Evolutionary conservation across 2,797 vertebrate species (phyloP), one percentile per base, ranked within the genome.

Genomic region (Cyprinodon diabolis): DNA sequence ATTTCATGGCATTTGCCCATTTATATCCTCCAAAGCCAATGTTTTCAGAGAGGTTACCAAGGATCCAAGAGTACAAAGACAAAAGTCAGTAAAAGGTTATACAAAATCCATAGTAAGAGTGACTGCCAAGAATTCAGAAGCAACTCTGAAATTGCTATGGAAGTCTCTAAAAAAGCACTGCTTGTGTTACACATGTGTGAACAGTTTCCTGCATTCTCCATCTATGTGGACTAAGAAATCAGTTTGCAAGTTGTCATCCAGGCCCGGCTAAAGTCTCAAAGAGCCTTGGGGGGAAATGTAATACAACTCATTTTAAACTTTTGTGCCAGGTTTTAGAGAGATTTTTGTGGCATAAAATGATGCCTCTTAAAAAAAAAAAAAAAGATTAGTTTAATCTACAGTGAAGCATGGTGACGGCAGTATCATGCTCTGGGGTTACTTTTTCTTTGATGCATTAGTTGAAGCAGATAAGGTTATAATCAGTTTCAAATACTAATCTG

Each of bases 51-150:
- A 23, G 62, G 62, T 47, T 65, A 47, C 62, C 23, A 66, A 47
- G 12, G 40, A 66, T 66, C 62, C n/a, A 2, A 66, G 23, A 45
- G 21, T 66, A 66, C 21, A 23, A 66, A 63, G 58, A 25, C 19
- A 63, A 13, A 21, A 47, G 43, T 66, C 62, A 68, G n/a, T 21
- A 47, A 37, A 66, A 65, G 62, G 62, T 65, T 65, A 23, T 21
- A 65, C 21, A 47, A 66, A 66, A 66, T 45, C 62, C 62, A 66
- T 66, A 45, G 43, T 47, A 2, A 66, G 43, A 40, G n/a, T 15
- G 62, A 43, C 21, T 66, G 62, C 62, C 21, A 66, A 47, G 19
- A 66, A 21, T 12, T 37, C 19, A 63, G 43, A 17, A 6, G 37
- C 40, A 66, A 63, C 40, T 63, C 60, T n/a, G 37, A 63, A 63